Evolutionary conservation across 1,140 invertebrate species (phyloP), one percentile per base, ranked within the genome.

Genomic region (Hycleus phaleratus): DNA sequence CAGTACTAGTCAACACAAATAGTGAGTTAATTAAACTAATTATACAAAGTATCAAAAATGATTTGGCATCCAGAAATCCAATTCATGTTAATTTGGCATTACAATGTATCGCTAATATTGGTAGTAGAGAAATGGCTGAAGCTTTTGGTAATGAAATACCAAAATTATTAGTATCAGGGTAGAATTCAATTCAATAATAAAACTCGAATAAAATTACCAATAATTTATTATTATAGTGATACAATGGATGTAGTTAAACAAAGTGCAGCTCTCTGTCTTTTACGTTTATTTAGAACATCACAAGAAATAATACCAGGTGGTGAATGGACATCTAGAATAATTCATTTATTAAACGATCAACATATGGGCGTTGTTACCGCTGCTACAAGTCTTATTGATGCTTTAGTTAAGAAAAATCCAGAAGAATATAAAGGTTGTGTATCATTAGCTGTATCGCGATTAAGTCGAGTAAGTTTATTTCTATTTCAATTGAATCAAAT

Each of bases 241-340:
- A 99, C 97, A 3, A 98, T 98, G 84, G 97, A 99, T 78, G 93
- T 97, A 46, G 97, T 99, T 1, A 99, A 99, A 77, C 97, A 99
- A 78, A 98, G 95, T 67, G 97, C 97, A 62, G 97, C 97, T 43
- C 79, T 99, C 2, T 99, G 97, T 74, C 80, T 99, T 47, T 77
- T 99, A 48, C 84, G 95, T 62, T 77, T 99, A 32, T 88, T 98
- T 70, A 83, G 97, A 46, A 97, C 94, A 57, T 88, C 89, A 63
- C 87, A 94, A 66, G 86, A 98, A 81, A 90, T 98, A 25, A 95
- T 98, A 70, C 95, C 93, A 46, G 91, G 91, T 56, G 94, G 95
- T 52, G 96, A 99, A 78, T 99, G 96, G 95, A 97, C 97, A 4
- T 97, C 95, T 8, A 81, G 97, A 53, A 98, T 99, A 61, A 96